phyloP scores from a whole-genome alignment of 2,888 invertebrate species.

The Dicyrtomina minuta region DNA sequence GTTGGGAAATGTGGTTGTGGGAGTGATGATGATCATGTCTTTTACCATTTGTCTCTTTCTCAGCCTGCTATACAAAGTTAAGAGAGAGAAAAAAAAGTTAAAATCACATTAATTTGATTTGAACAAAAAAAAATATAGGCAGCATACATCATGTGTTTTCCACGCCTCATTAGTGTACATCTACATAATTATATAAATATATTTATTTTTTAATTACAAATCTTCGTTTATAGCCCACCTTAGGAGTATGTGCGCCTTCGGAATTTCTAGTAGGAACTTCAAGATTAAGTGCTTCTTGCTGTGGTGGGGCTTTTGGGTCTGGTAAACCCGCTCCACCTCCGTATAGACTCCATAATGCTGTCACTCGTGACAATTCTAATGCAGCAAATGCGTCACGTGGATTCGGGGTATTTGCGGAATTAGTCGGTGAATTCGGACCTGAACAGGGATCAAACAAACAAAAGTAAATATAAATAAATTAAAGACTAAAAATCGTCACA shows the following conservation, averaged over 20 bases:
- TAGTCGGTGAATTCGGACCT: slow-evolving; percentile 54
- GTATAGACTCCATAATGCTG: slow-evolving; percentile 76
- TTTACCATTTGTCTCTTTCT: slow-evolving; percentile 50
- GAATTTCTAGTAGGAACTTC: slow-evolving; percentile 57
- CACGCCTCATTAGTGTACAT: too few relatives aligned
- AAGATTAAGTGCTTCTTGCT: slow-evolving; percentile 83
- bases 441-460: slow-evolving; percentile 2
- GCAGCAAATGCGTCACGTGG: slow-evolving; percentile 62
- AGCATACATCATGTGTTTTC: too few relatives aligned
- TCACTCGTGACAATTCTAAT: slow-evolving; percentile 75
- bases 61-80: slow-evolving; percentile 23
- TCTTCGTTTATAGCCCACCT: slow-evolving; percentile 32
- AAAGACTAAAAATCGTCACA: too few relatives aligned
- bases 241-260: slow-evolving; percentile 53
- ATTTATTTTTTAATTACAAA: background rate
- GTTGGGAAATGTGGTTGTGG: slow-evolving; percentile 57
- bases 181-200: too few relatives aligned
- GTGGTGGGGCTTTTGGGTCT: slow-evolving; percentile 61
- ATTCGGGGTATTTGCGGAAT: slow-evolving; percentile 51
- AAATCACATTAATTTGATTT: too few relatives aligned
- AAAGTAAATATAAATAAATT: slow-evolving; percentile 5
- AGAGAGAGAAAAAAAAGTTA: too few relatives aligned
- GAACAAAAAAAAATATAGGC: too few relatives aligned
- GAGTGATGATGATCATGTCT: slow-evolving; percentile 49
- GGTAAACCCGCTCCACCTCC: slow-evolving; percentile 58